Percentiles rank a stretch among this genome's conserved stretches.
Conservation (phyloP, 2,888 invertebrate species). For the Gastrophysa polygoni region DNA sequence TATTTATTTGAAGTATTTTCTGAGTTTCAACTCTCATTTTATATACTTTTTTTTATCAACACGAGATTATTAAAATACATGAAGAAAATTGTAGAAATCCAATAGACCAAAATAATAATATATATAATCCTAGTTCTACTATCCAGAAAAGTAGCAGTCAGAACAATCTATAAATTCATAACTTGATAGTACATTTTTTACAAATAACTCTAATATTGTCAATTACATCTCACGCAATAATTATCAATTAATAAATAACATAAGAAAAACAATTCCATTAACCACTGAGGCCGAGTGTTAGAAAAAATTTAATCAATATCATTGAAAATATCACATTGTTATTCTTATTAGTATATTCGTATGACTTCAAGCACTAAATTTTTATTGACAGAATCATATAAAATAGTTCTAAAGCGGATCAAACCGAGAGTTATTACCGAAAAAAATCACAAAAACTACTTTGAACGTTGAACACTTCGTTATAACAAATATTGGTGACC, state of each 20-base stretch:
- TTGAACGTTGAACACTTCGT: background rate
- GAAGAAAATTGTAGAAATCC: too few species aligned
- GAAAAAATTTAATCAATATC: constrained; percentile 15
- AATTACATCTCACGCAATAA: constrained; percentile 21
- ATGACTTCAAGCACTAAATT: background rate
- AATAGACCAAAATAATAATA: too few species aligned
- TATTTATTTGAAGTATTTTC: background rate
- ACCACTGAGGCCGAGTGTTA: background rate
- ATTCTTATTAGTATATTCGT: constrained; percentile 1
- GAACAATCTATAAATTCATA: background rate
- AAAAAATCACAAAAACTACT: too few species aligned
- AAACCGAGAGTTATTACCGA: background rate
- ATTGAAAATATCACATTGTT: constrained; percentile 28
- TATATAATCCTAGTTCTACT: too few species aligned
- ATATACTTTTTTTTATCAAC: too few species aligned
- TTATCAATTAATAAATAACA: constrained; percentile 14
- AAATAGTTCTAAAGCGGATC: background rate
- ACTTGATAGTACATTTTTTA: constrained; percentile 1
- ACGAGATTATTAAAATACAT: too few species aligned
- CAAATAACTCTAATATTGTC: constrained; percentile 32
- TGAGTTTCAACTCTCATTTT: background rate
- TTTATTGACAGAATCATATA: background rate
- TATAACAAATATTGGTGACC: background rate
- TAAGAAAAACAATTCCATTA: constrained; percentile 8
- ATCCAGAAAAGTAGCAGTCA: background rate